A percentile compares a stretch with the other conserved stretches of the same genome.
phyloP scores from a whole-genome alignment of 2,113 vertebrate species.

The Elaphurus davidianus region DNA sequence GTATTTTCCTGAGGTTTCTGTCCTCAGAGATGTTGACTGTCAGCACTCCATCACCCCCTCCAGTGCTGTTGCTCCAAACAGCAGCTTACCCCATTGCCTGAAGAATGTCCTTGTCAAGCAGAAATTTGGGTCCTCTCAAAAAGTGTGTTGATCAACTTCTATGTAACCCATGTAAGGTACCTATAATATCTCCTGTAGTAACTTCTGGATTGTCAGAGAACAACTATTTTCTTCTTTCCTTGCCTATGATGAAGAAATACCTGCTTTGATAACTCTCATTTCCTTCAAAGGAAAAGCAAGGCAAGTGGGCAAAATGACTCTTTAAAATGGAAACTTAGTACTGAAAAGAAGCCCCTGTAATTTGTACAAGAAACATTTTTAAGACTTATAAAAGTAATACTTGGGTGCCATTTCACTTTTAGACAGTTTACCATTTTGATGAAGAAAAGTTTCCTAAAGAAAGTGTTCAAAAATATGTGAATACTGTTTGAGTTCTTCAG shows the following conservation, averaged over 20 bases:
- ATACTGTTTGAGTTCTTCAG: background rate
- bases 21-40: conserved; percentile 51
- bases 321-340: conserved; percentile 28
- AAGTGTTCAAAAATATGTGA: background rate
- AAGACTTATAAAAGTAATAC: background rate
- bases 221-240: conserved; percentile 57
- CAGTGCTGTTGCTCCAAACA: conserved; percentile 70
- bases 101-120: conserved; percentile 69
- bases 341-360: background rate
- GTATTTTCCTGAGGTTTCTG: conserved; percentile 16
- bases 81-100: conserved; percentile 65
- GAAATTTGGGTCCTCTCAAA: conserved; percentile 60
- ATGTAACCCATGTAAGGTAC: conserved; percentile 59
- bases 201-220: conserved; percentile 69
- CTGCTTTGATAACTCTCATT: conserved; percentile 37
- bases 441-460: background rate
- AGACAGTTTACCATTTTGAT: background rate
- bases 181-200: conserved; percentile 70
- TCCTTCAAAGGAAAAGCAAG: background rate
- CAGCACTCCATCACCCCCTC: conserved; percentile 59
- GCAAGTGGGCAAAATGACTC: background rate
- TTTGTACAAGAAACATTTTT: background rate
- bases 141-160: conserved; percentile 69
- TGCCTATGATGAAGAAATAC: conserved; percentile 62
- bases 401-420: background rate